Evolutionary conservation across 2,888 invertebrate species (phyloP), one percentile per base, ranked within the genome.

Genomic region (Caenorhabditis angaria): DNA sequence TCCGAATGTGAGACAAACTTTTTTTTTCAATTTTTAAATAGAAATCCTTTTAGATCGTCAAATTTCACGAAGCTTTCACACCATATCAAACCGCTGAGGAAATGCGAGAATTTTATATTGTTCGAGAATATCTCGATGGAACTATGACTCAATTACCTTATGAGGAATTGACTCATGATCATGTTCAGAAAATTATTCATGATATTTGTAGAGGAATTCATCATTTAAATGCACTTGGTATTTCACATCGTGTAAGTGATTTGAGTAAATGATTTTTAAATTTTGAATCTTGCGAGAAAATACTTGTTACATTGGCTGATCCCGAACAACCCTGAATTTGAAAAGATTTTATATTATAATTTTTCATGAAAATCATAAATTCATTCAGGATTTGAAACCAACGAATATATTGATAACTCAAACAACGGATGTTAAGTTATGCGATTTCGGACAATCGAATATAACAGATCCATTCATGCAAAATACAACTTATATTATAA

Each of bases 401-500:
- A 96, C 95, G 90, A 99, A 99, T 91, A 97, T 99, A 88, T 97
- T 99, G 85, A 97, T 99, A 83, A 96, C 95, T 90, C 94, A 95
- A 80, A 97, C 99, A 90, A 99, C 97, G 90, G 97, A 97, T 82
- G 91, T 99, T 85, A 99, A 99, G 91, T 97, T 99, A 89, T 91
- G 99, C 87, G 99, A 99, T 91, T 99, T 99, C 89, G 99, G 99
- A 27, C 91, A 99, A 87, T 97, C 99, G 68, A 92, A 99, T 41
- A 65, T 61, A 5, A 65, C 68, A 10, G 80, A 79, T 82, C 95
- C 95, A 72, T 97, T 97, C 89, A 96, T 97, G 55, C 28, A 18
- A 95, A 97, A 99, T 97, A 99, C 99, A 59, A 97, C 97, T 1
- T 99, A 99, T 90, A 97, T 99, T 75, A 97, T 99, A 77, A 99